Evolutionary conservation across 2,797 vertebrate species (phyloP), one percentile per base, ranked within the genome.

Genomic region (Cossypha heuglini): DNA sequence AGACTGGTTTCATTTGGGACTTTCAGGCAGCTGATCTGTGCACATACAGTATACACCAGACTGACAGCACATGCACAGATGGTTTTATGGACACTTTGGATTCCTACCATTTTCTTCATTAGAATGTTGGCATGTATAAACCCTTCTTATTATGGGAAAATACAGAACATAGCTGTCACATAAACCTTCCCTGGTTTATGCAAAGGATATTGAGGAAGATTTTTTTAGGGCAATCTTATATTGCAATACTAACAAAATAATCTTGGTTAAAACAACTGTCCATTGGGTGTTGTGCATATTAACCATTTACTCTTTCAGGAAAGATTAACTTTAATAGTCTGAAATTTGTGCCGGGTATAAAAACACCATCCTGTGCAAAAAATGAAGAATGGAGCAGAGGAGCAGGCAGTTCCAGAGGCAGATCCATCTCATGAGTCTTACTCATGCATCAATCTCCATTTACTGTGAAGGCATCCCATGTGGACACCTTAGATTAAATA

Each of bases 21-120:
- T 79, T 68, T 49, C 16, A 87, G 28, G 46, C 21, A 86, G 22
- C 13, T 78, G 69, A 66, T 73, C 31, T 28, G 25, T 51, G 51
- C 11, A 29, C 0, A 2, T 20, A 20, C 22, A 38, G 9, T 5
- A 62, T 2, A 51, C 59, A 45, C 24, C 64, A 84, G 59, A 46
- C 11, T 81, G 73, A 38, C 29, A 96, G 49, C 37, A 69, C 22
- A 35, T 2, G 16, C 79, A 73, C 63, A 66, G 71, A 62, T 55
- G 43, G 67, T 87, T 89, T 91, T 79, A 82, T 20, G 81, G 74
- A 66, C 48, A 71, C 38, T 73, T 91, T 82, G 84, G 37, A 87
- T 69, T 73, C 67, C 63, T 91, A 91, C 28, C 14, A 67, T 93
- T 94, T 94, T 87, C 81, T 91, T 93, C 22, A 43, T 73, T 87